Conservation (phyloP, 2,888 invertebrate species). For the Linyphia triangularis region DNA sequence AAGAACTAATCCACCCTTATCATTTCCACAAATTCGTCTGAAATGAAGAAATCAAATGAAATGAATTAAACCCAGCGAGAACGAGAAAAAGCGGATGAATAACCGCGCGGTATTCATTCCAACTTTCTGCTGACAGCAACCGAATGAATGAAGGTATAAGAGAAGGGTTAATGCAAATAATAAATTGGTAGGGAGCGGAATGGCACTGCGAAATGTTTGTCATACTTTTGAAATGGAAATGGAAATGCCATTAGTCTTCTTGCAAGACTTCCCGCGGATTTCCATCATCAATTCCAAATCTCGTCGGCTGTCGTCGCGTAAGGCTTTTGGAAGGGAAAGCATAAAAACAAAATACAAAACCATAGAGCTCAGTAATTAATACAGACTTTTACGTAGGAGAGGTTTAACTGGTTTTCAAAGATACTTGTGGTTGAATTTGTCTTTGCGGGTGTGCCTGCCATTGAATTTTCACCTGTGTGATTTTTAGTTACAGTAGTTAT, state of each 20-base stretch:
- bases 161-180: conserved; percentile 51
- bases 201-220: conserved; percentile 57
- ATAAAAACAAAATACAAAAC: too few relatives aligned
- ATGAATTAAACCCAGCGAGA: conserved; percentile 25
- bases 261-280: conserved; percentile 8
- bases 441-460: too few relatives aligned
- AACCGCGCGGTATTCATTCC: conserved; percentile 34
- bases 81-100: conserved; percentile 21
- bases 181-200: conserved; percentile 39
- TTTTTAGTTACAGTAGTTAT: too few relatives aligned
- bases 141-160: conserved; percentile 10
- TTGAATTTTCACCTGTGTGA: too few relatives aligned
- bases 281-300: conserved; percentile 45
- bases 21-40: not conserved
- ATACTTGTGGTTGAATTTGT: too few relatives aligned
- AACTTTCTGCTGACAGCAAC: conserved; percentile 17
- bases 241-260: conserved; percentile 64
- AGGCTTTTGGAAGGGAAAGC: too few relatives aligned
- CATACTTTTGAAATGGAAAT: conserved; percentile 69
- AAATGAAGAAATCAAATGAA: conserved; percentile 46
- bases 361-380: not conserved
- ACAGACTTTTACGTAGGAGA: not conserved
- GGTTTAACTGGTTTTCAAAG: not conserved
- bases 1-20: not conserved
- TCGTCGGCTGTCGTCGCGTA: not conserved